phyloP scores from a whole-genome alignment of 2,888 invertebrate genomes.

The Synergus japonicus region DNA sequence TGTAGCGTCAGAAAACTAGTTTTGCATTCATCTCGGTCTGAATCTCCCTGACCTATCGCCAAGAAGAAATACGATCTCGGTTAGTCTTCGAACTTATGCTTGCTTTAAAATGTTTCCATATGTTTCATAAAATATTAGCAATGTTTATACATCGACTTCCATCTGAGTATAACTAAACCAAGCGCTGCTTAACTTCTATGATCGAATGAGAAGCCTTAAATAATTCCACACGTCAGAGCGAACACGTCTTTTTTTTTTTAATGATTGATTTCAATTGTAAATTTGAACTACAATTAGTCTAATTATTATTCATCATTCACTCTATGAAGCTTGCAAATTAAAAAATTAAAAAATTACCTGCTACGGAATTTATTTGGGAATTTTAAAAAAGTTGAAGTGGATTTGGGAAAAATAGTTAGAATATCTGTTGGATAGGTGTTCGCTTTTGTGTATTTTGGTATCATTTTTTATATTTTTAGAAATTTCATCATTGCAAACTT shows the following conservation, averaged over 20 bases:
- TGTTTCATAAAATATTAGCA: background rate
- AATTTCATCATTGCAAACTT: constrained; percentile 62
- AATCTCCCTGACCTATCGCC: constrained; percentile 57
- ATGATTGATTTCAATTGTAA: too few relatives aligned
- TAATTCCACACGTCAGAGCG: too few relatives aligned
- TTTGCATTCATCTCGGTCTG: constrained; percentile 52
- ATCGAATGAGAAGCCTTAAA: background rate
- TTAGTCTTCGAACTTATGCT: constrained; percentile 43
- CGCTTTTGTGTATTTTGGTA: constrained; percentile 60
- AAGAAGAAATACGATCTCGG: constrained; percentile 4
- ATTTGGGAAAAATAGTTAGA: background rate
- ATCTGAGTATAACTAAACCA: background rate
- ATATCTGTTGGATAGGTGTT: background rate
- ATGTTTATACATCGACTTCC: background rate
- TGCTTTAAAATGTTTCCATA: constrained; percentile 36
- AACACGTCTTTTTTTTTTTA: too few relatives aligned
- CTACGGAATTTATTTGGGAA: too few relatives aligned
- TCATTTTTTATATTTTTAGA: constrained; percentile 66
- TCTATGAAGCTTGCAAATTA: too few relatives aligned
- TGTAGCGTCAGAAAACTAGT: constrained; percentile 52
- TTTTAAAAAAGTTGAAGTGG: too few relatives aligned
- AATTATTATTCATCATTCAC: too few relatives aligned
- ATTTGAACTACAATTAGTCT: background rate
- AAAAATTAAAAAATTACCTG: too few relatives aligned
- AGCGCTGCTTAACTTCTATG: too few relatives aligned